phyloP scores from a whole-genome alignment of 2,113 vertebrate genomes.

The Amblyopsis rosae region DNA sequence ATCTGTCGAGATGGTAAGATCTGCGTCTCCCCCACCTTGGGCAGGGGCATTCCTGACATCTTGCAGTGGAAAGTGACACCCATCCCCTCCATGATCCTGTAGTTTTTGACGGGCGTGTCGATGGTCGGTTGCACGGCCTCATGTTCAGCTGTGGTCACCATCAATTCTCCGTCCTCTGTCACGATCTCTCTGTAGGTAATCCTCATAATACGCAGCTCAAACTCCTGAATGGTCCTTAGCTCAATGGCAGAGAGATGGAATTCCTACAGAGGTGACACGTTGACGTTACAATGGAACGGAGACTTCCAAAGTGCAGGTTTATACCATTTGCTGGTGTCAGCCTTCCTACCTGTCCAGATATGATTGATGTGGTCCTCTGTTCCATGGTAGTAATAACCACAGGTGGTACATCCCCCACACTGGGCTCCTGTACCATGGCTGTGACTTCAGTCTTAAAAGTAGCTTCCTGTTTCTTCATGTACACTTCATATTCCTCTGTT shows the following conservation, averaged over 20 bases:
- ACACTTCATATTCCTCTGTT: slow-evolving; percentile 88
- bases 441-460: slow-evolving; percentile 83
- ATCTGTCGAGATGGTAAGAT: not conserved
- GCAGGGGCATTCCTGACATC: slow-evolving; percentile 87
- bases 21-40: slow-evolving; percentile 83
- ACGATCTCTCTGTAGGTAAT: slow-evolving; percentile 90
- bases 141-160: slow-evolving; percentile 84
- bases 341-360: slow-evolving; percentile 86
- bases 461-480: slow-evolving; percentile 86
- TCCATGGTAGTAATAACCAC: slow-evolving; percentile 76
- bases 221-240: slow-evolving; percentile 91
- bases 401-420: slow-evolving; percentile 81
- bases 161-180: slow-evolving; percentile 88
- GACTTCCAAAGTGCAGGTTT: too few relatives aligned
- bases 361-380: slow-evolving; percentile 85
- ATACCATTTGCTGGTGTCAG: not conserved
- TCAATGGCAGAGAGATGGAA: slow-evolving; percentile 92
- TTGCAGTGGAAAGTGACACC: slow-evolving; percentile 96
- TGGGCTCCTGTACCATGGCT: slow-evolving; percentile 82
- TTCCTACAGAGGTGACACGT: slow-evolving; percentile 77
- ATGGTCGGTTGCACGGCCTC: slow-evolving; percentile 87
- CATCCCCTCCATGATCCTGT: slow-evolving; percentile 92
- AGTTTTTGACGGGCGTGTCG: slow-evolving; percentile 89
- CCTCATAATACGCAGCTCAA: slow-evolving; percentile 89
- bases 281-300: not conserved